These are phyloP conservation scores for Tiliacea citrago DNA, from an alignment of 2,888 invertebrate species.

Conservation along the genomic window DNA sequence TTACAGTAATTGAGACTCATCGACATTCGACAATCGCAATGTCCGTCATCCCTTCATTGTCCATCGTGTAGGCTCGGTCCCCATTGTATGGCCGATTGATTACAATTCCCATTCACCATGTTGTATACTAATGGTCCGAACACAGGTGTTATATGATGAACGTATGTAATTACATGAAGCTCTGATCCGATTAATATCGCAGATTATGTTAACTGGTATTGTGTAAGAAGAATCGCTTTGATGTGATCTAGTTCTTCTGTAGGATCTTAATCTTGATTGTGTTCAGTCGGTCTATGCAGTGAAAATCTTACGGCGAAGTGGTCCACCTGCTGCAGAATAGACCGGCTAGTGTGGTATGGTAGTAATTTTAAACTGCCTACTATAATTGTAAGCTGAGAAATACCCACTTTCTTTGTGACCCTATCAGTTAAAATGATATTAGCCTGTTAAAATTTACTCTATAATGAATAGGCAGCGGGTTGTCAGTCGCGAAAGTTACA, in stretches of 20 bases:
- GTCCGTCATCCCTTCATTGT: constrained; percentile 67
- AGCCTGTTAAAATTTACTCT: not conserved
- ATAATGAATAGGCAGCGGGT: not conserved
- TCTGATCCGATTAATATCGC: constrained; percentile 80
- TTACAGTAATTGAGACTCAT: constrained; percentile 69
- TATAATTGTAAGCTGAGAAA: not conserved
- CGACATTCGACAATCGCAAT: constrained; percentile 66
- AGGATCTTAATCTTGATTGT: not conserved
- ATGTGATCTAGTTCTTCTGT: constrained; percentile 25
- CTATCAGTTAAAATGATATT: not conserved
- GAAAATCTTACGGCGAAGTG: not conserved
- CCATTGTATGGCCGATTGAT: constrained; percentile 83
- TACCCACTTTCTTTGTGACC: not conserved
- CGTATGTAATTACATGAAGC: constrained; percentile 76
- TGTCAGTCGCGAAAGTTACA: not conserved
- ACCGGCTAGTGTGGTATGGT: not conserved
- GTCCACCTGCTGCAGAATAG: not conserved
- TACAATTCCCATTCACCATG: constrained; percentile 79
- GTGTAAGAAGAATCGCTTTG: constrained; percentile 43
- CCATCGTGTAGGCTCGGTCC: constrained; percentile 59
- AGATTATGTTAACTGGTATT: constrained; percentile 70
- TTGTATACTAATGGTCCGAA: constrained; percentile 69
- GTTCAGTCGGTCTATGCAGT: no score
- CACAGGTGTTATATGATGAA: constrained; percentile 64
- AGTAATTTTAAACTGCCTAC: not conserved